These are phyloP conservation scores for Sicus ferrugineus DNA, from an alignment of 2,888 invertebrate genomes.

Conservation along the genomic window DNA sequence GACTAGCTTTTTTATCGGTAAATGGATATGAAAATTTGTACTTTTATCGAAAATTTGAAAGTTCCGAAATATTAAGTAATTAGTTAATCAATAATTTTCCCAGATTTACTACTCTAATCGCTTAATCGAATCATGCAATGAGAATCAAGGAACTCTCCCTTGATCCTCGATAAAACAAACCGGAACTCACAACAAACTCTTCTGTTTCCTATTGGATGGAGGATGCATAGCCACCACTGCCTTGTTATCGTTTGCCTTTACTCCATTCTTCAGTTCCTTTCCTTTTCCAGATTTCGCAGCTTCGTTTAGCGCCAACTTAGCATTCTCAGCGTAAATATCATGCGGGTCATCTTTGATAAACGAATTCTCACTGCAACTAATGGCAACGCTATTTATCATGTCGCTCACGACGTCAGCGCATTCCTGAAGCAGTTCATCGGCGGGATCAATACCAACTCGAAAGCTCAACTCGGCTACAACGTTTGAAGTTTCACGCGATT, in stretches of 20 bases:
- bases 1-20: no score
- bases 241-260: slow-evolving; percentile 26
- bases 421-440: slow-evolving; percentile 47
- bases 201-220: slow-evolving; percentile 48
- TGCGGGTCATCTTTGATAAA: slow-evolving; percentile 59
- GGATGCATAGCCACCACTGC: slow-evolving; percentile 29
- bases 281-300: background rate
- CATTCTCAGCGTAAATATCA: slow-evolving; percentile 35
- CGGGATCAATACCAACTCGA: slow-evolving; percentile 43
- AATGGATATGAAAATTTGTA: no score
- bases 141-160: no score
- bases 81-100: no score
- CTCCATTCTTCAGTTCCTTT: background rate
- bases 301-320: background rate
- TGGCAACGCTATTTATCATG: slow-evolving; percentile 71
- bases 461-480: slow-evolving; percentile 52
- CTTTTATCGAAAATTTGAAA: no score
- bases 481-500: slow-evolving; percentile 33
- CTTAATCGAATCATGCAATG: background rate
- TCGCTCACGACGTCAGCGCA: slow-evolving; percentile 66
- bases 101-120: no score
- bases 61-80: no score
- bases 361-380: slow-evolving; percentile 68
- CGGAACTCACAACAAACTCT: slow-evolving; percentile 57
- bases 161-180: no score